Evolutionary conservation across 1,140 invertebrate genomes (phyloP).

Genomic region (Stegodyphus mimosarum): DNA sequence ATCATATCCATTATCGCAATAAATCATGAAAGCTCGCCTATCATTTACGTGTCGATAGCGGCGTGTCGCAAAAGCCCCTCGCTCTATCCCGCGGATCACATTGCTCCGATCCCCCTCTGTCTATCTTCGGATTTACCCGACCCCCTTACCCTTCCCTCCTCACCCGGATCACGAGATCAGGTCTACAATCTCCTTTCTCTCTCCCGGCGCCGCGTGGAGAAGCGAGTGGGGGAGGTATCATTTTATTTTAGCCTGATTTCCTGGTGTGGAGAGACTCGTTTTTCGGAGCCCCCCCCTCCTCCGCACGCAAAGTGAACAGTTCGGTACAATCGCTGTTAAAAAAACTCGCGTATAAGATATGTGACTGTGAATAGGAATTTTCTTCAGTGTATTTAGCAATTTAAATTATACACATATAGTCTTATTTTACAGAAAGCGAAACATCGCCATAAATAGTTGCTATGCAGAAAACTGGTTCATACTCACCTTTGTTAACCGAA

Average conservation of each 20-base stretch:
- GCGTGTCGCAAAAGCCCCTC: slow-evolving; percentile 47
- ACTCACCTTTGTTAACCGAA: too few species aligned
- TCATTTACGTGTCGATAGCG: slow-evolving; percentile 61
- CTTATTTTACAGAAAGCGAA: too few species aligned
- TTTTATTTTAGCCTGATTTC: background rate
- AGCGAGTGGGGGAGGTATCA: background rate
- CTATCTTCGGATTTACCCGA: slow-evolving; percentile 16
- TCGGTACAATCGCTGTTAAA: too few species aligned
- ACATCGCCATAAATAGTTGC: too few species aligned
- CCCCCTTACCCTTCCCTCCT: background rate
- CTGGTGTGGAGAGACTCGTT: background rate
- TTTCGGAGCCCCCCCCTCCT: background rate
- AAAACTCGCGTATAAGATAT: too few species aligned
- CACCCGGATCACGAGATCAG: background rate
- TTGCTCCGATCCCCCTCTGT: background rate
- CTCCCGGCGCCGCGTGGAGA: background rate
- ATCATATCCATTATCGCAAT: slow-evolving; percentile 60
- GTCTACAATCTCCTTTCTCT: background rate
- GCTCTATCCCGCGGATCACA: slow-evolving; percentile 24
- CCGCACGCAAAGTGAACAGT: too few species aligned
- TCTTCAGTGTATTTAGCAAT: too few species aligned
- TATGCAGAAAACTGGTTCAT: too few species aligned
- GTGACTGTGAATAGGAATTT: too few species aligned
- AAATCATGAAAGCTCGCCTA: slow-evolving; percentile 60
- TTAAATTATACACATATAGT: too few species aligned